Conservation (phyloP, 2,888 invertebrate genomes). For the Oligia latruncula region DNA sequence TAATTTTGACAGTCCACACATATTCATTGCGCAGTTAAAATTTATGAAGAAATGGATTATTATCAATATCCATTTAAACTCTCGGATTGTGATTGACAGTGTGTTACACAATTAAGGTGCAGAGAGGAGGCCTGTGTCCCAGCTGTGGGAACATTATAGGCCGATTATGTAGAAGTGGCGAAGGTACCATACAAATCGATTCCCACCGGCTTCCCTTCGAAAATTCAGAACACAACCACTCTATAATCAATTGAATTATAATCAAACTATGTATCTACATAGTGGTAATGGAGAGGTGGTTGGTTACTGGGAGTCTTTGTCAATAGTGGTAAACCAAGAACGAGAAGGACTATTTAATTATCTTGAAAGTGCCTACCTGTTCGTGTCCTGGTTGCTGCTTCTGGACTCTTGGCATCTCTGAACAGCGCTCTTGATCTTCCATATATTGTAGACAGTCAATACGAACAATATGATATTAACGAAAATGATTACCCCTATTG, state of each 20-base stretch:
- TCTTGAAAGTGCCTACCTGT: conserved; percentile 18
- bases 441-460: conserved; percentile 47
- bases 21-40: neutral
- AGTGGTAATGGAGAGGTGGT: too few relatives aligned
- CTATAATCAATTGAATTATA: too few relatives aligned
- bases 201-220: too few relatives aligned
- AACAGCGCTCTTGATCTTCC: conserved; percentile 28
- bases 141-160: neutral
- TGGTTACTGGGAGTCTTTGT: too few relatives aligned
- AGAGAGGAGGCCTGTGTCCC: neutral
- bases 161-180: neutral
- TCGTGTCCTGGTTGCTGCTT: conserved; percentile 31
- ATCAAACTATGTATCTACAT: too few relatives aligned
- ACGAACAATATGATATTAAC: conserved; percentile 42
- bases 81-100: neutral
- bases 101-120: neutral
- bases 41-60: too few relatives aligned
- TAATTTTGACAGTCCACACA: neutral
- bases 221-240: too few relatives aligned
- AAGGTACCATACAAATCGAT: too few relatives aligned
- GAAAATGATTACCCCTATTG: conserved; percentile 36
- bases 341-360: too few relatives aligned
- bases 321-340: too few relatives aligned
- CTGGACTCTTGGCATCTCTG: conserved; percentile 20
- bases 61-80: too few relatives aligned